Evolutionary conservation across 2,797 vertebrate species (phyloP), one percentile per base, ranked within the genome.

Genomic region (Balearica regulorum): DNA sequence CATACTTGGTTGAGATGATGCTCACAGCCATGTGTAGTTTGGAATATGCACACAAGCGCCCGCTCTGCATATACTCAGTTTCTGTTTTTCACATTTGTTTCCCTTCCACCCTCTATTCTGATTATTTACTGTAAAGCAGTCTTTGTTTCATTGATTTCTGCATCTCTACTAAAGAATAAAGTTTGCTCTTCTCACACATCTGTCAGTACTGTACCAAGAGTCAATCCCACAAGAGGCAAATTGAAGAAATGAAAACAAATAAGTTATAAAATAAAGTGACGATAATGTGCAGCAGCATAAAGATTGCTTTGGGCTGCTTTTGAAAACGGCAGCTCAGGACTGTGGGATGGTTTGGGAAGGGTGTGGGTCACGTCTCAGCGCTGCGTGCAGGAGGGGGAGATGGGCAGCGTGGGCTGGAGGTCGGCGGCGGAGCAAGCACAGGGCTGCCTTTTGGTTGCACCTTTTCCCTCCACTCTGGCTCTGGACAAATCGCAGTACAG

Each of bases 211-310:
- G 54, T 75, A 92, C 94, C 83, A 33, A 60, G 95, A 94, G 90
- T 92, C 91, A 91, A 65, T 91, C 94, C 93, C 83, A 53, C 57
- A 81, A 83, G 96, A 91, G 94, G 93, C 89, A 96, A 96, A 97
- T 92, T 89, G 96, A 91, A 96, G 94, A 96, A 97, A 97, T 94
- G 93, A 90, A 97, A 97, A 95, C 91, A 95, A 97, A 92, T 96
- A 97, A 97, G 91, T 97, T 96, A 94, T 66, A 94, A 97, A 97
- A 96, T 92, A 76, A 97, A 96, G 89, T 96, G 92, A 94, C 79
- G 75, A 80, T 96, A 96, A 96, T 83, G 90, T 86, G 94, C 91
- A 75, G 92, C 77, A 95, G 94, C 95, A 95, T 94, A 89, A 94
- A 94, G 96, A 87, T 93, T 84, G 96, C 91, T 97, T 77, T 96